phyloP scores from a whole-genome alignment of 2,113 vertebrate species.

The Condylura cristata region DNA sequence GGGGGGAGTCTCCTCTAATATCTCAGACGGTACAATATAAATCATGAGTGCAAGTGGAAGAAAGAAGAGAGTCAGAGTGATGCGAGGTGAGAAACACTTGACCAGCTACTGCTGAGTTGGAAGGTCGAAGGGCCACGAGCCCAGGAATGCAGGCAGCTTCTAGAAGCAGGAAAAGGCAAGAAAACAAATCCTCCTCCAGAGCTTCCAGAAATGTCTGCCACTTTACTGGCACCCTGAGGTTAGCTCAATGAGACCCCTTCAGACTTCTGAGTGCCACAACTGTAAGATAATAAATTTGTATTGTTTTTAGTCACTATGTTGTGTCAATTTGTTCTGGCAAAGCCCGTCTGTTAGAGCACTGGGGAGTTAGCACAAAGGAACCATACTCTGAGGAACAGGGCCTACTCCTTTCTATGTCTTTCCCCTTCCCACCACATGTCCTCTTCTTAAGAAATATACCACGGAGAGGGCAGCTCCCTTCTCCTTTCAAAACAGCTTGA shows the following conservation, averaged over 20 bases:
- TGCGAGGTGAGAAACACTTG: neutral
- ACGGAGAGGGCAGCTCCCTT: neutral
- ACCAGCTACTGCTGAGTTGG: neutral
- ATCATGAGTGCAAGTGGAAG: neutral
- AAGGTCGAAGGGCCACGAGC: neutral
- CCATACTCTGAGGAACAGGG: neutral
- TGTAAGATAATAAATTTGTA: neutral
- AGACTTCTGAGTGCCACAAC: neutral
- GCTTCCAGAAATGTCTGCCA: neutral
- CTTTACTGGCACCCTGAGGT: neutral
- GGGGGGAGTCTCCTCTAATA: neutral
- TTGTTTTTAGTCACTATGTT: neutral
- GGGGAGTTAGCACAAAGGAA: too few species aligned
- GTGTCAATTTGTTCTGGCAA: neutral
- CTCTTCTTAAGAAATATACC: neutral
- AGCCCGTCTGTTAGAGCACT: neutral
- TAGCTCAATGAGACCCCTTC: neutral
- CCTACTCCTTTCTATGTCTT: neutral
- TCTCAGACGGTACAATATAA: neutral
- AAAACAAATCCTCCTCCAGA: neutral
- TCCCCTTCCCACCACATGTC: neutral
- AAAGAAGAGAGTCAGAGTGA: neutral
- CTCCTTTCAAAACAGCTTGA: neutral
- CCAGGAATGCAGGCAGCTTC: neutral
- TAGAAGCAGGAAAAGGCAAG: neutral